Conservation (phyloP, 2,888 invertebrate species). For the Girardia tigrina region DNA sequence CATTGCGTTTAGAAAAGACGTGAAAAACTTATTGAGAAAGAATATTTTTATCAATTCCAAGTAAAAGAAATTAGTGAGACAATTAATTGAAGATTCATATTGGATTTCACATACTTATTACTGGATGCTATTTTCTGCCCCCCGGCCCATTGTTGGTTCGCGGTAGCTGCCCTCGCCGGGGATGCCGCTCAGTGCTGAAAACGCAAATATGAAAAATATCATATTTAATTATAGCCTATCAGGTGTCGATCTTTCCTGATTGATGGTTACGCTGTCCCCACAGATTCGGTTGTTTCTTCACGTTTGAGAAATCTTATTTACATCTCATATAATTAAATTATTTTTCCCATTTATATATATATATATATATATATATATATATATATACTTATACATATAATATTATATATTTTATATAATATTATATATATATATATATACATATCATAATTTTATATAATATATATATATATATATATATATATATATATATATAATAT, state of each 20-base stretch:
- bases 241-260: background rate
- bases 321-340: background rate
- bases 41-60: background rate
- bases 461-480: no score
- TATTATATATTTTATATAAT: no score
- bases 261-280: background rate
- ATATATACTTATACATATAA: no score
- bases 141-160: background rate
- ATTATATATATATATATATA: no score
- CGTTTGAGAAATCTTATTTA: background rate
- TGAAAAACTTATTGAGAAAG: background rate
- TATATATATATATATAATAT: no score
- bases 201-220: background rate
- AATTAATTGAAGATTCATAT: background rate
- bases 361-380: no score
- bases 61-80: background rate
- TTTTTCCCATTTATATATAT: no score
- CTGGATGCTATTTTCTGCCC: background rate
- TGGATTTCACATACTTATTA: background rate
- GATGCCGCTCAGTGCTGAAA: background rate
- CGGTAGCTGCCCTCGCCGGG: background rate
- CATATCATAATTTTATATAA: no score
- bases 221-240: conserved; percentile 20
- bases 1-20: no score
- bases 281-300: background rate